phyloP scores from a whole-genome alignment of 2,888 invertebrate species.

The Patella depressa region DNA sequence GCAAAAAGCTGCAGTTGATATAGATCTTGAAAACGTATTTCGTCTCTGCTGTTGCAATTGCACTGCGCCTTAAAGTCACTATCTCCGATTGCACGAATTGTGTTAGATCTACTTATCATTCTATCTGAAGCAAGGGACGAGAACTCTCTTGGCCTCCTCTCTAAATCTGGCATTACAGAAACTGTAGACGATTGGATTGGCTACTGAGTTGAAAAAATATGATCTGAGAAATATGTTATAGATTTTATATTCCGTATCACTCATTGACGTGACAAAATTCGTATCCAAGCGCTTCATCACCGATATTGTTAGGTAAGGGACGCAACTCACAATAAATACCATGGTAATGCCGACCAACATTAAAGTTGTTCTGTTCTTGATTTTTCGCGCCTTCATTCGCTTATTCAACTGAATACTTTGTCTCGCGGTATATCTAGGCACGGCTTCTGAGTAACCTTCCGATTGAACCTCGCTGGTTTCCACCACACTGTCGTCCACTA shows the following conservation, averaged over 20 bases:
- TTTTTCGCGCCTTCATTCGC: not conserved
- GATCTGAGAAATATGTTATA: slow-evolving; percentile 32
- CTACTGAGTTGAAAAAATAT: slow-evolving; percentile 29
- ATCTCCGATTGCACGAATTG: too few relatives aligned
- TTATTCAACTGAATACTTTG: not conserved
- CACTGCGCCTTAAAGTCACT: too few relatives aligned
- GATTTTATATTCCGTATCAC: not conserved
- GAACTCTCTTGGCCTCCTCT: slow-evolving; percentile 18
- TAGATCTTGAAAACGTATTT: too few relatives aligned
- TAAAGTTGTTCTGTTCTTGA: slow-evolving; percentile 20
- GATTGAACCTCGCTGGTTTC: not conserved
- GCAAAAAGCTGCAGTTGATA: too few relatives aligned
- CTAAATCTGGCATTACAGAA: slow-evolving; percentile 25
- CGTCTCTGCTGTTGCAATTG: too few relatives aligned
- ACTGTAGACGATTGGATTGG: slow-evolving; percentile 32
- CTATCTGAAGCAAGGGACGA: not conserved
- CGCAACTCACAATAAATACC: slow-evolving; percentile 17
- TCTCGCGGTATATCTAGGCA: not conserved
- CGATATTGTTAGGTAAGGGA: slow-evolving; percentile 21
- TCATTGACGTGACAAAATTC: not conserved
- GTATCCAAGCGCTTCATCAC: slow-evolving; percentile 7
- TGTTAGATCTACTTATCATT: too few relatives aligned
- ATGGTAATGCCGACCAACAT: slow-evolving; percentile 27
- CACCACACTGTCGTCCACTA: too few relatives aligned
- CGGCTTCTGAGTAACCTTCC: not conserved